Evolutionary conservation across 1,140 invertebrate genomes (phyloP), one percentile per base, ranked within the genome.

Genomic region (Drosophila pseudoananassae): DNA sequence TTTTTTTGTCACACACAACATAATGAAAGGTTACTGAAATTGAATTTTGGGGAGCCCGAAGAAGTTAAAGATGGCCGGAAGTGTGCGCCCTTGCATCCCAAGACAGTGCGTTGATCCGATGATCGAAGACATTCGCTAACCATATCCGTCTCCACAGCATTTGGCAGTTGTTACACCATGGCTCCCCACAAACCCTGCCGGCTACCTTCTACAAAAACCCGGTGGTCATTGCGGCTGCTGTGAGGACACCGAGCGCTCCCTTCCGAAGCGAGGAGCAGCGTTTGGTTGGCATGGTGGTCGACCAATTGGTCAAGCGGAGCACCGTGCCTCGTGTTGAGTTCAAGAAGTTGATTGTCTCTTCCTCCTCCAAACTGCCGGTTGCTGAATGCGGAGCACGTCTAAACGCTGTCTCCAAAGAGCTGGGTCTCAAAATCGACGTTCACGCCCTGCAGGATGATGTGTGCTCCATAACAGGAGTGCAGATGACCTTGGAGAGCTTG

Each of bases 291-390:
- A 5, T 83, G 27, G 52, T 84, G 6, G 53, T 83, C 4, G 88
- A 90, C 63, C 75, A 90, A 7, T 60, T 88, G 23, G 65, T 90
- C 4, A 91, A 91, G 43, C 78, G 81, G 5, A 66, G 71, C 0
- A 61, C 54, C 1, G 73, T 78, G n/a, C 89, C 89, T 0, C 75
- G 61, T 0, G 66, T 71, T n/a, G 66, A 78, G 25, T 75, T 79
- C 9, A 71, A 79, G 23, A 65, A 78, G 38, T 33, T 90, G 0
- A 74, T 84, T 7, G 27, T 81, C 4, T 81, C 74, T 60, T 47
- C 60, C 7, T 75, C 74, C 0, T 50, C 51, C 14, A 61, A 47
- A 17, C 29, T 50, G 36, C 15, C 43, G 15, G 25, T 25, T n/a
- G 14, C 33, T 1, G 31, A 33, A 1, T 52, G 66, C 31, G 23